These are phyloP conservation scores for Glaucomys volans DNA, from an alignment of 2,113 vertebrate species.

Conservation along the genomic window DNA sequence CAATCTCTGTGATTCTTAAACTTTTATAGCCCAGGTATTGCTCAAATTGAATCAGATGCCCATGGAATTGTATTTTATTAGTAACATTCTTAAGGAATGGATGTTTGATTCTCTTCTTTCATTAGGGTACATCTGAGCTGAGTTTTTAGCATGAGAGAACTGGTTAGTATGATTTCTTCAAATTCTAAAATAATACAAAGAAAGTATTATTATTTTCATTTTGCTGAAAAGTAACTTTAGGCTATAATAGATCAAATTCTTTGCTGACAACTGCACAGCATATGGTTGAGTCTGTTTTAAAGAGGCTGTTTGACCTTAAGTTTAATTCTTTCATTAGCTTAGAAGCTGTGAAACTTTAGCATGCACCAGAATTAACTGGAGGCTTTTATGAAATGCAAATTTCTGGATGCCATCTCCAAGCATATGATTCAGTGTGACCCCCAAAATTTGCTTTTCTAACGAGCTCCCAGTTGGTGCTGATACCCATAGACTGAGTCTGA, in stretches of 20 bases:
- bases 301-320: background rate
- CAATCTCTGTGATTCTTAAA: constrained; percentile 80
- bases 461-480: background rate
- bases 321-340: background rate
- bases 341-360: background rate
- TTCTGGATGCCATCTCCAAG: background rate
- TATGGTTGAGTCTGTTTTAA: background rate
- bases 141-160: constrained; percentile 51
- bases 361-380: background rate
- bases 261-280: background rate
- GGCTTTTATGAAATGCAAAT: background rate
- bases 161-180: background rate
- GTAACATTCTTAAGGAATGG: background rate
- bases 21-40: constrained; percentile 74
- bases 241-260: background rate
- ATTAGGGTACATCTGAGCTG: background rate
- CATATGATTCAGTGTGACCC: background rate
- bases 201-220: constrained; percentile 11
- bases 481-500: background rate
- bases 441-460: background rate
- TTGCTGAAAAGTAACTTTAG: constrained; percentile 29
- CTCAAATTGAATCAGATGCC: constrained; percentile 57
- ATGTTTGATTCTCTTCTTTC: background rate
- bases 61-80: constrained; percentile 75
- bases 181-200: background rate